Evolutionary conservation across 2,888 invertebrate genomes (phyloP), one percentile per base, ranked within the genome.

Genomic region (Elegia similella): DNA sequence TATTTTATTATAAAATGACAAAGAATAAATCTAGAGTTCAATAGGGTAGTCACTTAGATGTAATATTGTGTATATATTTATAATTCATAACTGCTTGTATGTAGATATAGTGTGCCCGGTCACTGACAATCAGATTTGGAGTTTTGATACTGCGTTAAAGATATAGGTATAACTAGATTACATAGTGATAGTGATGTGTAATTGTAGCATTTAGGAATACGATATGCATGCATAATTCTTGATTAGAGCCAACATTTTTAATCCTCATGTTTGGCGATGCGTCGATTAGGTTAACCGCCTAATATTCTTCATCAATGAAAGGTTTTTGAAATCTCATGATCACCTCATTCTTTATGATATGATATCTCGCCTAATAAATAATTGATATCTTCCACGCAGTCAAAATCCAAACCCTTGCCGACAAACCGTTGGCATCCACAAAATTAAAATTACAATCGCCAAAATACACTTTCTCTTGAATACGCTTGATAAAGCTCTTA

Each of bases 1-100:
- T 88, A 86, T 93, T 94, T 94, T 93, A 93, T 93, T 94, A 93
- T 93, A 93, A 93, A 94, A 93, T 93, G 93, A 93, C 93, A 93
- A 93, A 93, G 93, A 93, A 93, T 93, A 93, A 93, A 92, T 93
- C 93, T 93, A 94, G 93, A 93, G 92, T 92, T 92, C 90, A 90
- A 86, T 90, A 90, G 87, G 84, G 85, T 86, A 86, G 86, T 88
- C 86, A 86, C 87, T 88, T 88, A 86, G 81, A 80, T 84, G 76
- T 80, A 85, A 85, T 80, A 83, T 82, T 82, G 82, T 86, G 80
- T 85, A 82, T 78, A 79, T 84, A 82, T 81, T 83, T 81, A 83
- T 85, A 83, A 81, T 80, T 81, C 81, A 78, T 80, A 80, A 84
- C 83, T 81, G 87, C 74, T 74, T 72, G 79, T 71, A 77, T 76